A percentile compares a stretch with the other conserved stretches of the same genome.
phyloP scores from a whole-genome alignment of 92 coral and sea anemone genomes.

The Umimayanthus chanpuru region DNA sequence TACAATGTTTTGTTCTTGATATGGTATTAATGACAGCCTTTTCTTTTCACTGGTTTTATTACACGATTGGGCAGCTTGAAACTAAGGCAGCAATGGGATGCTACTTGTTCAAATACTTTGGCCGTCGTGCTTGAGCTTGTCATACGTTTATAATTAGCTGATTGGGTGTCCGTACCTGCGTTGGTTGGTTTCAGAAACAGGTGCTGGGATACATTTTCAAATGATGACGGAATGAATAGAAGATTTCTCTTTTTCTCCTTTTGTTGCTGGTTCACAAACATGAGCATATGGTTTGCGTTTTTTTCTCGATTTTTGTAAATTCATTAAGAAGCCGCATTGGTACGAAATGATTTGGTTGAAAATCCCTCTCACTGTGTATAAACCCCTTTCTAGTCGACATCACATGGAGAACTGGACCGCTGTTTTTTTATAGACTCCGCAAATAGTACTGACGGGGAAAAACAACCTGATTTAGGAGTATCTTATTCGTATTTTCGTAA shows the following conservation, averaged over 20 bases:
- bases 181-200: neutral
- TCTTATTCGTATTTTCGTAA: neutral
- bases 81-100: neutral
- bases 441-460: conserved; percentile 28
- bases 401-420: neutral
- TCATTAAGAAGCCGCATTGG: neutral
- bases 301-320: neutral
- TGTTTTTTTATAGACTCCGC: neutral
- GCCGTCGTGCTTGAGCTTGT: neutral
- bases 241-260: neutral
- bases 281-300: neutral
- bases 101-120: neutral
- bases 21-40: neutral
- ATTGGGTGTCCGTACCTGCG: neutral
- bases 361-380: too few species aligned
- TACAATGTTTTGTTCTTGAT: too few species aligned
- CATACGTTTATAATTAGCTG: neutral
- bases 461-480: conserved; percentile 19
- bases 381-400: neutral
- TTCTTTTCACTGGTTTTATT: neutral
- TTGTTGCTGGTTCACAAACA: neutral
- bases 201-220: too few species aligned
- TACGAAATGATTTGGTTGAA: neutral
- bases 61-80: neutral
- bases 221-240: too few species aligned